These are phyloP conservation scores for Vireo altiloquus DNA, from an alignment of 2,113 vertebrate species.

Conservation along the genomic window DNA sequence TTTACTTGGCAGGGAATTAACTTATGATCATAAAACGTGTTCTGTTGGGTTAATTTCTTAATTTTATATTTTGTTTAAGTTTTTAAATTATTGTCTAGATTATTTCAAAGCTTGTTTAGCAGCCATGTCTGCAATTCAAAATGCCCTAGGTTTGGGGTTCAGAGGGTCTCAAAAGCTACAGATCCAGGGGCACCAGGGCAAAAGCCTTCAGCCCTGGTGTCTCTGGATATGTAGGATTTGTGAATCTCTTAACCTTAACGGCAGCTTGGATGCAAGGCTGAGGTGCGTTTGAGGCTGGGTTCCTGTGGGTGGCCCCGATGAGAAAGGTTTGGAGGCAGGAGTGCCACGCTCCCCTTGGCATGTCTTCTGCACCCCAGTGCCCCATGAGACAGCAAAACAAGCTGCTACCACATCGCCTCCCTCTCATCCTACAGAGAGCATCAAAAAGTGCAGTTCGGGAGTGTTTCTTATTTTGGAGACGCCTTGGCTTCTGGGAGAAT, in stretches of 20 bases:
- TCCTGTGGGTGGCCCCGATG: background rate
- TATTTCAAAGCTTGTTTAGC: background rate
- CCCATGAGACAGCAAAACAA: background rate
- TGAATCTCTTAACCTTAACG: background rate
- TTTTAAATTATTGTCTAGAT: background rate
- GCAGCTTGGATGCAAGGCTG: background rate
- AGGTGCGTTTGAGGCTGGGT: background rate
- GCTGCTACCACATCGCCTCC: background rate
- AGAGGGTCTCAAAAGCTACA: background rate
- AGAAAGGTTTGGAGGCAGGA: background rate
- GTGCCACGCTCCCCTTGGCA: fast-evolving
- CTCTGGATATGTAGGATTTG: background rate
- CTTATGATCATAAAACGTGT: background rate
- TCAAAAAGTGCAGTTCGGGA: background rate
- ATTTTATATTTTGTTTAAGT: background rate
- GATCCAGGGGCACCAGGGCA: background rate
- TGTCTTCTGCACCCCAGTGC: background rate
- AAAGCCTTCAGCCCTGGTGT: background rate
- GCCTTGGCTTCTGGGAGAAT: background rate
- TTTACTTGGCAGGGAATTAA: background rate
- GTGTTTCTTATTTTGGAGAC: background rate
- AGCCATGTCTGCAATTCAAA: background rate
- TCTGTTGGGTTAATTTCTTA: fast-evolving
- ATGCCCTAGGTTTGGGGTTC: background rate
- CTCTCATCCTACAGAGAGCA: background rate